Base-by-base conservation (phyloP, 2,797 vertebrate genomes). In the Labeo calbasu region DNA sequence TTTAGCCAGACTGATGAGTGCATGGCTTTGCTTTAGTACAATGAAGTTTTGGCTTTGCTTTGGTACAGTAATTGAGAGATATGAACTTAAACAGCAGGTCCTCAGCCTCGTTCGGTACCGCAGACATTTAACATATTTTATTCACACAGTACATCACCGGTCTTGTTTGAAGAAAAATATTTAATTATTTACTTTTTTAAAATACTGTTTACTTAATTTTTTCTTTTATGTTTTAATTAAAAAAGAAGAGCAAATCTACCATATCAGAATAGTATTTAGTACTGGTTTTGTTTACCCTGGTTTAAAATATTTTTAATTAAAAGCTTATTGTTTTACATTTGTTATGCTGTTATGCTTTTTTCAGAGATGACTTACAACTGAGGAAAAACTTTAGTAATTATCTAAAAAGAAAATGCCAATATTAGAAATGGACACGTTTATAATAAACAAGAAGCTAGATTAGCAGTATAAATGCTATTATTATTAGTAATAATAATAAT, bases 21-120 rank as follows among this genome's bases (percentile, higher is more conserved):
- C 86, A 90, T 90, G 91, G 90, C 90, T 88, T 91, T 92, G 91
- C 92, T 91, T 91, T 92, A 89, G 88, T 87, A 57, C 88, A 50
- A 85, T 90, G 40, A 57, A 53, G 87, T 82, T 77, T 15, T 43
- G 32, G 8, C 28, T 61, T 59, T 25, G 36, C 21, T 61, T 61
- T 61, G 43, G 13, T 11, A 77, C 36, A 46, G 21, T 61, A 46
- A 77, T 46, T 77, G 55, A 77, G 55, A 77, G 14, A 25, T 77
- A 77, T 25, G 55, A 75, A 53, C 14, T 61, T 77, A 43, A 55
- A 59, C 55, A 14, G 43, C 21, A 59, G 32, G 21, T 76, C 36
- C 9, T 59, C 36, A 59, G 36, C 73, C 53, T 59, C 0, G 1
- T 59, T 59, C 7, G 23, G 21, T 23, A 32, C 36, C 23, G 32